Percentiles rank a stretch among this genome's conserved stretches.
Conservation (phyloP, 2,888 invertebrate species). For the Rhimphoctona megacephalus region DNA sequence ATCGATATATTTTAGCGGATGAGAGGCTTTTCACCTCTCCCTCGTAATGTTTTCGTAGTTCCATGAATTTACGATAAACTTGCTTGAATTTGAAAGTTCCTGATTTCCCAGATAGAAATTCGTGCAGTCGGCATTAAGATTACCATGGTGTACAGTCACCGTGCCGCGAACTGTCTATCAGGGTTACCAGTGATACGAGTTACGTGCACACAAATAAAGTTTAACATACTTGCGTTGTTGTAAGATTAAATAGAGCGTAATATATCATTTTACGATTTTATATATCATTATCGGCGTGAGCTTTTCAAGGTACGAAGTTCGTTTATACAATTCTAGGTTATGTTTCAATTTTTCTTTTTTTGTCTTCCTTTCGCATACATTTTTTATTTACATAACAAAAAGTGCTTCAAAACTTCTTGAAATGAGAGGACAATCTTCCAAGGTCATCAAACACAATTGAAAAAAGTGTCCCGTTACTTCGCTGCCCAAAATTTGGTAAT, state of each 20-base stretch:
- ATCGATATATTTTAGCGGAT: constrained; percentile 2
- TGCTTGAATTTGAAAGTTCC: background rate
- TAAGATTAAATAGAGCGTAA: constrained; percentile 12
- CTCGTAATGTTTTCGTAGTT: constrained; percentile 11
- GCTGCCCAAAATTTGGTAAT: background rate
- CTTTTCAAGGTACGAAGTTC: constrained; percentile 55
- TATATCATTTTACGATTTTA: background rate
- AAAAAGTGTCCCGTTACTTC: background rate
- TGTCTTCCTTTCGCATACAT: background rate
- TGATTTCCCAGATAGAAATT: too few species aligned
- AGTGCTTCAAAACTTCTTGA: background rate
- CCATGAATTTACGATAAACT: constrained; percentile 1
- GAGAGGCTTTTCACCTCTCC: constrained; percentile 36
- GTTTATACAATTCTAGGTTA: constrained; percentile 44
- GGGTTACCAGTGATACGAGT: background rate
- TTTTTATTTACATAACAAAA: constrained; percentile 4
- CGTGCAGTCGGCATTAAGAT: too few species aligned
- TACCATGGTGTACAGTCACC: too few species aligned
- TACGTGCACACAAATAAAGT: background rate
- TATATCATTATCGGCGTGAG: background rate
- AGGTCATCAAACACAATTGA: background rate
- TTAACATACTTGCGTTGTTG: background rate
- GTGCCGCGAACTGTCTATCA: too few species aligned
- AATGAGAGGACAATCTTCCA: background rate
- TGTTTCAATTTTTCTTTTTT: background rate